Evolutionary conservation across 2,113 vertebrate genomes (phyloP).

Genomic region (Beaufortia kweichowensis): DNA sequence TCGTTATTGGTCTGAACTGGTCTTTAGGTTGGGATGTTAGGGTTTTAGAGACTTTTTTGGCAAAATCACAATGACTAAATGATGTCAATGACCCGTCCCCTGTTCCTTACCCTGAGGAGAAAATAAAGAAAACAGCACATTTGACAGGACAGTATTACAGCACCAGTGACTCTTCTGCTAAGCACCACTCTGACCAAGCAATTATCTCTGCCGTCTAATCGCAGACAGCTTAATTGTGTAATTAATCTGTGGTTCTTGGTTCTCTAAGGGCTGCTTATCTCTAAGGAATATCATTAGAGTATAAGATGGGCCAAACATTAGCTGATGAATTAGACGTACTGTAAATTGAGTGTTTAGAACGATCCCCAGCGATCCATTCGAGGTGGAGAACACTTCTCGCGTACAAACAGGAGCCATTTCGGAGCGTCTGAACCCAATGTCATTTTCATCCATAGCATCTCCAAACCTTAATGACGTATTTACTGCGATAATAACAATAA

Average conservation of each 20-base stretch:
- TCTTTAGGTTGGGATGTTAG: too few relatives aligned
- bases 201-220: slow-evolving; percentile 30
- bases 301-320: slow-evolving; percentile 23
- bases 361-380: slow-evolving; percentile 6
- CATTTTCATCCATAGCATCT: background rate
- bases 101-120: slow-evolving; percentile 7
- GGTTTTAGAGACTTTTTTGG: background rate
- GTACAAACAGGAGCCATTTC: background rate
- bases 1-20: too few relatives aligned
- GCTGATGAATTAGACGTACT: slow-evolving; percentile 6
- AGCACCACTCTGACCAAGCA: slow-evolving; percentile 14
- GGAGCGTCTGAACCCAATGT: background rate
- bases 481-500: background rate
- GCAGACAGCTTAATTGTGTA: slow-evolving; percentile 42
- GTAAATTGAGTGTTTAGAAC: slow-evolving; percentile 8
- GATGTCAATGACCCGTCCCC: background rate
- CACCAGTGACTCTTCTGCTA: background rate
- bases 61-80: background rate
- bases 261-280: slow-evolving; percentile 31
- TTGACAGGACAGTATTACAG: background rate
- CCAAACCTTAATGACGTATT: background rate
- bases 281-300: slow-evolving; percentile 24
- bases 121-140: background rate
- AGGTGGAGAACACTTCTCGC: background rate
- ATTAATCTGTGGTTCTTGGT: slow-evolving; percentile 33